Evolutionary conservation across 1,140 invertebrate genomes (phyloP), one percentile per base, ranked within the genome.

Genomic region (Cotesia chilonis): DNA sequence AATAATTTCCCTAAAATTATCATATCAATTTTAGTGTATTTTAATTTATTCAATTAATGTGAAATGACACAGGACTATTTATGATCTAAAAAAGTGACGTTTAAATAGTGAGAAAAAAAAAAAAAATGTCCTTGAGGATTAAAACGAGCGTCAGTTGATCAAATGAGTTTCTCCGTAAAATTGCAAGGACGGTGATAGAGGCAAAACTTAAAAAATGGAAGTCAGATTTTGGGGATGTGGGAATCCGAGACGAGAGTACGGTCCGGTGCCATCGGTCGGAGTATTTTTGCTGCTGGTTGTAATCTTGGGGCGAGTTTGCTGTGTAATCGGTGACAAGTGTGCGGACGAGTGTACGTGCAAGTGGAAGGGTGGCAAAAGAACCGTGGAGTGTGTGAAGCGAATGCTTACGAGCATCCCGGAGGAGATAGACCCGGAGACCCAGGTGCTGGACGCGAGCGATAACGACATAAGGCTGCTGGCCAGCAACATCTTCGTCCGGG

Each of bases 321-420:
- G 69, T 61, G 66, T 76, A 52, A 47, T 61, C 47, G 66, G 69
- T 68, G 84, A 86, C 74, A 84, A 85, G 74, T 95, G 94, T 79
- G 92, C 94, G 57, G 90, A 90, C 28, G 91, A 93, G 77, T 97
- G 95, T 84, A 89, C 90, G 73, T 97, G 95, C 87, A 96, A 96
- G 85, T 97, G 96, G 96, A 95, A 96, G 87, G 91, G 92, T 78
- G 95, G 95, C 71, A 96, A 97, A 87, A 92, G 94, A 79, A 95
- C 94, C 28, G 95, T 96, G 20, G 95, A 96, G 86, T 97, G 95
- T 85, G 89, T 92, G 70, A 91, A 95, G 83, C 91, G 93, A 14
- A 91, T 90, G 38, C 89, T 97, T 61, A 94, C 93, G 74, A 92
- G 90, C 52, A 92, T 97, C 71, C 96, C 95, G 1, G 91, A 92